phyloP scores from a whole-genome alignment of 92 coral and sea anemone species.

The Zoanthus solanderi region DNA sequence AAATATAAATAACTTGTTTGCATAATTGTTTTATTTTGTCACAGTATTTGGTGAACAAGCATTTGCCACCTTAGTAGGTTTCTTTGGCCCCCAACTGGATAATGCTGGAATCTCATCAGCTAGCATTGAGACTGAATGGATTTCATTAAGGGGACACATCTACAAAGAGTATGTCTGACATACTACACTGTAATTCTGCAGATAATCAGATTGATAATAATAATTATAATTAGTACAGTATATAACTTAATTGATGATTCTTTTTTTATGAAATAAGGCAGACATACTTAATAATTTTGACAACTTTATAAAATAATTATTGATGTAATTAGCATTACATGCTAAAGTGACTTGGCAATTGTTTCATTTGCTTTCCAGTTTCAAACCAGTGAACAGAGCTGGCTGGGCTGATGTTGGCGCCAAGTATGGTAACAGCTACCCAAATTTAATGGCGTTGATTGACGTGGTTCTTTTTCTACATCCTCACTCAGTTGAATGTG shows the following conservation, averaged over 20 bases:
- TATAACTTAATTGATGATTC: too few relatives aligned
- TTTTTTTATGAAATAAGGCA: too few relatives aligned
- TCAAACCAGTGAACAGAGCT: conserved; percentile 1
- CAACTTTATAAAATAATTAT: too few relatives aligned
- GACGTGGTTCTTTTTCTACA: conserved; percentile 41
- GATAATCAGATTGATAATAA: too few relatives aligned
- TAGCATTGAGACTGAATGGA: conserved; percentile 50
- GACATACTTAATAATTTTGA: too few relatives aligned
- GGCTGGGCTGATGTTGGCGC: conserved; percentile 7
- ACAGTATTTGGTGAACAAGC: conserved; percentile 35
- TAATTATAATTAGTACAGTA: too few relatives aligned
- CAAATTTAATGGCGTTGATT: conserved; percentile 21
- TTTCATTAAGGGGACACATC: conserved; percentile 35
- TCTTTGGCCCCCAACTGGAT: conserved; percentile 42
- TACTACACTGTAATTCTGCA: too few relatives aligned
- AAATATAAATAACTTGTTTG: not conserved
- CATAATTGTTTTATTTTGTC: not conserved
- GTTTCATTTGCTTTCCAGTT: not conserved
- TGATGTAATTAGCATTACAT: too few relatives aligned
- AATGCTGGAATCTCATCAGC: conserved; percentile 32
- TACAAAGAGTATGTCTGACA: conserved; percentile 39
- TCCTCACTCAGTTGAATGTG: conserved; percentile 49
- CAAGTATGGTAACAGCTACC: not conserved
- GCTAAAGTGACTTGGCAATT: not conserved
- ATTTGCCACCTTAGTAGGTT: conserved; percentile 26